phyloP scores from a whole-genome alignment of 2,797 vertebrate genomes.

The Chloroceryle amazona region DNA sequence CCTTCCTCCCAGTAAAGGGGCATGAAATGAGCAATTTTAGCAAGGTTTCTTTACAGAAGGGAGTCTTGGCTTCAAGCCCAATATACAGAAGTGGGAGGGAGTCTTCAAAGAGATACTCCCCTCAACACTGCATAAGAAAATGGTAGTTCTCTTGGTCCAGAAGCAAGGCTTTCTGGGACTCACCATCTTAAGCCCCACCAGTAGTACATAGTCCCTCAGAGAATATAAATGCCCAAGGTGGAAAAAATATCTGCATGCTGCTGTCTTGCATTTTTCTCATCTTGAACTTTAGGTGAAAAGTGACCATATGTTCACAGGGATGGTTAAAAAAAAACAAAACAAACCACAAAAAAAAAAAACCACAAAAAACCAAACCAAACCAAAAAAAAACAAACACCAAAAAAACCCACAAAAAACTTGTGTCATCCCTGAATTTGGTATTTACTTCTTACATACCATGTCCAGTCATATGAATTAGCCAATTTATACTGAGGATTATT shows the following conservation, averaged over 20 bases:
- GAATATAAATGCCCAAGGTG: background rate
- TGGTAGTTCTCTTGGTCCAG: background rate
- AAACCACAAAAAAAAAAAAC: background rate
- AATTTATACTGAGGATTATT: background rate
- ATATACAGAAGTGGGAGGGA: slow-evolving; percentile 19
- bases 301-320: rapidly evolving
- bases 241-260: background rate
- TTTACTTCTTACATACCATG: background rate
- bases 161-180: background rate
- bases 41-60: slow-evolving; percentile 52
- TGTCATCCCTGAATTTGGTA: background rate
- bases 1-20: slow-evolving; percentile 23
- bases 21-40: slow-evolving; percentile 65
- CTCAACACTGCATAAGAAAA: background rate
- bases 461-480: background rate
- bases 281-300: background rate
- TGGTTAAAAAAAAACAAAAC: background rate
- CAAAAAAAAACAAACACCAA: background rate
- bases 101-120: slow-evolving; percentile 1
- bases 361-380: background rate
- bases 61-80: slow-evolving; percentile 44
- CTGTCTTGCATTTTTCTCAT: background rate
- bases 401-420: background rate
- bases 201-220: background rate
- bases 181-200: background rate